These are phyloP conservation scores for Coelinius sp. DNA, from an alignment of 2,888 invertebrate genomes.

Conservation along the genomic window DNA sequence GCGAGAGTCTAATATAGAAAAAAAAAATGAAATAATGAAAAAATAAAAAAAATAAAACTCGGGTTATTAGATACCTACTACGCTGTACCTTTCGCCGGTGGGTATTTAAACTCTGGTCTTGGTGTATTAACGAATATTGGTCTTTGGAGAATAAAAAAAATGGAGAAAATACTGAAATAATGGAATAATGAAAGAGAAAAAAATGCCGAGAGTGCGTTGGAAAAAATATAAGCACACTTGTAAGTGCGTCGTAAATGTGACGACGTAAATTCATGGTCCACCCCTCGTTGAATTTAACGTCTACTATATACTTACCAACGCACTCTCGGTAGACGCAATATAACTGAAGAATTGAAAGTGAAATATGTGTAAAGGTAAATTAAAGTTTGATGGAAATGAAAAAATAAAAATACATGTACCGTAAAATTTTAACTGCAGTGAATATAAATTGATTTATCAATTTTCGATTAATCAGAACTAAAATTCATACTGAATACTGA, in stretches of 20 bases:
- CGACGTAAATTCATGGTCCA: not conserved
- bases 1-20: slow-evolving; percentile 66
- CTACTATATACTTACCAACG: not conserved
- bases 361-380: slow-evolving; percentile 17
- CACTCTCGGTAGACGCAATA: not conserved
- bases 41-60: slow-evolving; percentile 54
- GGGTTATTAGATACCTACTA: slow-evolving; percentile 70
- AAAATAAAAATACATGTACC: too few relatives aligned
- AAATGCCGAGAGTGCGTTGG: slow-evolving; percentile 16
- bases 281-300: slow-evolving; percentile 1
- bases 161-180: slow-evolving; percentile 23
- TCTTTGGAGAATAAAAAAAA: slow-evolving; percentile 19
- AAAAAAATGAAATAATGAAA: slow-evolving; percentile 23
- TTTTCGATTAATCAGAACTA: slow-evolving; percentile 25
- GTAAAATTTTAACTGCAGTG: too few relatives aligned
- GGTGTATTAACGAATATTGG: not conserved
- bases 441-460: not conserved
- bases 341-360: not conserved
- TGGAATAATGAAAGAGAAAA: not conserved
- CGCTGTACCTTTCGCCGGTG: slow-evolving; percentile 70
- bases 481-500: slow-evolving; percentile 27
- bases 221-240: not conserved
- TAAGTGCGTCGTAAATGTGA: slow-evolving; percentile 19
- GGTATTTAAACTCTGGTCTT: slow-evolving; percentile 45
- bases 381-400: not conserved